These are phyloP conservation scores for Pantherophis alleghaniensis DNA, from an alignment of 2,797 vertebrate species.

Conservation along the genomic window DNA sequence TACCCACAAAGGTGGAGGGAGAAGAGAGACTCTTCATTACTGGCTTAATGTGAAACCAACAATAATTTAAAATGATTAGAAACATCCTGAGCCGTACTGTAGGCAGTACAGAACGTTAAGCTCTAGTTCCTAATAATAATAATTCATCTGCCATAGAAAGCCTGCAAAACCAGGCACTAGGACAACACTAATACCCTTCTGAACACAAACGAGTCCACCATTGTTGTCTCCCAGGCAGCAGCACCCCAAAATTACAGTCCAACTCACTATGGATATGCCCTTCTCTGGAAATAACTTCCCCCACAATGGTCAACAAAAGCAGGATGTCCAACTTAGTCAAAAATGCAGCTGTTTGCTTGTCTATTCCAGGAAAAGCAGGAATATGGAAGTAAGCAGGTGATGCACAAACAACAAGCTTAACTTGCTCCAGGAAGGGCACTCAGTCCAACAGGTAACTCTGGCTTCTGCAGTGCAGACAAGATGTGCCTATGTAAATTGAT, in stretches of 20 bases:
- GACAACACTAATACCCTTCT: not conserved
- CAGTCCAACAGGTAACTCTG: constrained; percentile 29
- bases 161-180: not conserved
- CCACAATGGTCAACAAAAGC: constrained; percentile 51
- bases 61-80: constrained; percentile 39
- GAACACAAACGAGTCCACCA: constrained; percentile 26
- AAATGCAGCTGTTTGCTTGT: constrained; percentile 50
- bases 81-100: constrained; percentile 42
- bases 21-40: not conserved
- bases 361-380: constrained; percentile 51
- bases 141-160: constrained; percentile 23
- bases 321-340: constrained; percentile 52
- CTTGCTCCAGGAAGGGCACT: constrained; percentile 37
- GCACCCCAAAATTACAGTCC: constrained; percentile 35
- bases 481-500: constrained; percentile 15
- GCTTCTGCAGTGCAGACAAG: constrained; percentile 42
- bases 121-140: constrained; percentile 3
- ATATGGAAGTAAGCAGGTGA: constrained; percentile 40
- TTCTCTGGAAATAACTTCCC: constrained; percentile 47
- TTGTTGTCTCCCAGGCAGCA: constrained; percentile 20
- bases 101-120: constrained; percentile 19
- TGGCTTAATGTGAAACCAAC: constrained; percentile 59
- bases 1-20: constrained; percentile 11
- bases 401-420: constrained; percentile 50
- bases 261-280: constrained; percentile 31